These are phyloP conservation scores for Tapirus indicus DNA, from an alignment of 2,797 vertebrate species.

Conservation along the genomic window DNA sequence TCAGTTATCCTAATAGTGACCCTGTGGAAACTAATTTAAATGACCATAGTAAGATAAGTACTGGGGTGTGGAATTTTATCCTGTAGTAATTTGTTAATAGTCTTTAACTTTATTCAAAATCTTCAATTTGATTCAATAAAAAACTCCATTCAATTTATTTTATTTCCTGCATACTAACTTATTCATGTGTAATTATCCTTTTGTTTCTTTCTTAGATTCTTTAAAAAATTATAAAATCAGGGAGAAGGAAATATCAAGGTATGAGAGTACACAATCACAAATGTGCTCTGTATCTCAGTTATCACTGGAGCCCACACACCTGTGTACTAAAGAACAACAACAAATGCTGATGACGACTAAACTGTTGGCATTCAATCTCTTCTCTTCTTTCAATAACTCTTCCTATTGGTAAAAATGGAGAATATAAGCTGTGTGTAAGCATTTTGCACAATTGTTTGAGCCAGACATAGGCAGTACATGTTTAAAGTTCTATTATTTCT, in stretches of 20 bases:
- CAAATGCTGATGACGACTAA: background rate
- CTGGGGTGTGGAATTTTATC: slow-evolving; percentile 8
- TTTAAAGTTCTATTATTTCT: background rate
- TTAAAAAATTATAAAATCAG: background rate
- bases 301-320: background rate
- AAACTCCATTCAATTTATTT: background rate
- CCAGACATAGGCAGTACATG: background rate
- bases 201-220: background rate
- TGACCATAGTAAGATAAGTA: background rate
- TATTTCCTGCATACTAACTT: background rate
- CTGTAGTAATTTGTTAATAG: background rate
- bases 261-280: background rate
- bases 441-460: background rate
- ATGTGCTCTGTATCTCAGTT: background rate
- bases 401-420: background rate
- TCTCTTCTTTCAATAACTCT: background rate
- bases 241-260: background rate
- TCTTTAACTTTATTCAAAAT: slow-evolving; percentile 9
- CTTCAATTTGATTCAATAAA: slow-evolving; percentile 28
- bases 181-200: background rate
- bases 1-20: background rate
- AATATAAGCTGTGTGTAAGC: background rate
- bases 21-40: slow-evolving; percentile 11
- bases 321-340: background rate
- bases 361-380: background rate